A percentile compares a stretch with the other conserved stretches of the same genome.
phyloP scores from a whole-genome alignment of 2,888 invertebrate genomes.

The Norana najaformis region DNA sequence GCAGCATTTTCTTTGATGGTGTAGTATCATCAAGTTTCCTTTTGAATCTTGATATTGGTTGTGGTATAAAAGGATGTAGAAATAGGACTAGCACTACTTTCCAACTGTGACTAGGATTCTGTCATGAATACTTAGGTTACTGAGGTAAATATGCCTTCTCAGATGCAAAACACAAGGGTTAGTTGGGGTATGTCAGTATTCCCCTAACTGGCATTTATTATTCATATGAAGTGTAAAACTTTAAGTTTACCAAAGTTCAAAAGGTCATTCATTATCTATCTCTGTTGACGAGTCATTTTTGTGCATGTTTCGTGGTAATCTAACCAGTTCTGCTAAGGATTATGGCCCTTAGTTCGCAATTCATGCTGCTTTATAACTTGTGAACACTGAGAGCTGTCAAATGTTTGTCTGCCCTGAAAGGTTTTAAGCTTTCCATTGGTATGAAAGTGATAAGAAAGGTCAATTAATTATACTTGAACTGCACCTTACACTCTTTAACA shows the following conservation, averaged over 20 bases:
- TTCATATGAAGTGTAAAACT: neutral
- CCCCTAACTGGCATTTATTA: neutral
- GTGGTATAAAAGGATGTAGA: too few species aligned
- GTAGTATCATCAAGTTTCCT: too few species aligned
- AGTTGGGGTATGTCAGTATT: neutral
- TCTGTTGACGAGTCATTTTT: neutral
- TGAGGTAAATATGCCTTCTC: too few species aligned
- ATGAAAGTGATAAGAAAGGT: neutral
- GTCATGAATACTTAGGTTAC: too few species aligned
- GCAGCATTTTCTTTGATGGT: too few species aligned
- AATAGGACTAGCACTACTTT: too few species aligned
- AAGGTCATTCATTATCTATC: neutral
- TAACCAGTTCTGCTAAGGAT: neutral
- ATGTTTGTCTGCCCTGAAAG: neutral
- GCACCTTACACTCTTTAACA: neutral
- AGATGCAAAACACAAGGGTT: too few species aligned
- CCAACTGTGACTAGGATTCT: too few species aligned
- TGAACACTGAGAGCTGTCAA: neutral
- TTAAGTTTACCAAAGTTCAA: neutral
- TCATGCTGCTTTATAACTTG: neutral
- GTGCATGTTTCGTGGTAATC: neutral
- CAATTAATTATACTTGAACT: neutral
- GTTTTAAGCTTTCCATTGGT: neutral
- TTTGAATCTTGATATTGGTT: too few species aligned
- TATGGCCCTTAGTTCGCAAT: neutral